Evolutionary conservation across 1,140 invertebrate species (phyloP).

Genomic region (Drosophila orena): DNA sequence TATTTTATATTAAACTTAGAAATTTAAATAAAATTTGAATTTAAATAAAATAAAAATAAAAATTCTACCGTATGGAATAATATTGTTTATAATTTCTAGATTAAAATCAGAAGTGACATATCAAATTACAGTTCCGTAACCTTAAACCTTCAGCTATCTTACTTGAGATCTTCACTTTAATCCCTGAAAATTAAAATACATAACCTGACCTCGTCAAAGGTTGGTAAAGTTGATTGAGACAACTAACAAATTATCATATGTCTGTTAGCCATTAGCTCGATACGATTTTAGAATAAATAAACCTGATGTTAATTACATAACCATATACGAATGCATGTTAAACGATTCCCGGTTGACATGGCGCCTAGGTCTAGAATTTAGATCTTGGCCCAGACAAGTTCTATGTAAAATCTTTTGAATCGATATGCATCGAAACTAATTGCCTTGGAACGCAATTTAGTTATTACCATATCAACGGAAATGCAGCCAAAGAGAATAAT

Average conservation of each 20-base stretch:
- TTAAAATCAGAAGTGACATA: background rate
- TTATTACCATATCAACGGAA: slow-evolving; percentile 35
- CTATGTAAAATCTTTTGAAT: slow-evolving; percentile 24
- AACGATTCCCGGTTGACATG: slow-evolving; percentile 38
- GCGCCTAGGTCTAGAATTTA: slow-evolving; percentile 36
- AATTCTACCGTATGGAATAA: background rate
- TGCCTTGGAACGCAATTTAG: slow-evolving; percentile 34
- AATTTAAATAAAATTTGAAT: too few relatives aligned
- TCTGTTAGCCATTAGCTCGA: slow-evolving; percentile 16
- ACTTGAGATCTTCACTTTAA: slow-evolving; percentile 6
- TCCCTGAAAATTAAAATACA: slow-evolving; percentile 10
- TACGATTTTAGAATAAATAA: slow-evolving; percentile 36
- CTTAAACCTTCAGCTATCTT: slow-evolving; percentile 14
- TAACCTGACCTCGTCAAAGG: slow-evolving; percentile 11
- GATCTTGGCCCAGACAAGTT: slow-evolving; percentile 37
- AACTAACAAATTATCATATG: slow-evolving; percentile 45
- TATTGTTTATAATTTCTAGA: background rate
- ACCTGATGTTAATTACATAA: slow-evolving; percentile 45
- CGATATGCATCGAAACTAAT: slow-evolving; percentile 48
- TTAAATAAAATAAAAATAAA: too few relatives aligned
- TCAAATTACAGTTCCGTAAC: slow-evolving; percentile 17
- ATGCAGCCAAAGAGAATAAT: background rate
- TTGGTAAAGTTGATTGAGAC: slow-evolving; percentile 36
- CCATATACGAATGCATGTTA: slow-evolving; percentile 36
- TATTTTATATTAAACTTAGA: too few relatives aligned